phyloP scores from a whole-genome alignment of 2,888 invertebrate species.

The Sminthurinus aureus region DNA sequence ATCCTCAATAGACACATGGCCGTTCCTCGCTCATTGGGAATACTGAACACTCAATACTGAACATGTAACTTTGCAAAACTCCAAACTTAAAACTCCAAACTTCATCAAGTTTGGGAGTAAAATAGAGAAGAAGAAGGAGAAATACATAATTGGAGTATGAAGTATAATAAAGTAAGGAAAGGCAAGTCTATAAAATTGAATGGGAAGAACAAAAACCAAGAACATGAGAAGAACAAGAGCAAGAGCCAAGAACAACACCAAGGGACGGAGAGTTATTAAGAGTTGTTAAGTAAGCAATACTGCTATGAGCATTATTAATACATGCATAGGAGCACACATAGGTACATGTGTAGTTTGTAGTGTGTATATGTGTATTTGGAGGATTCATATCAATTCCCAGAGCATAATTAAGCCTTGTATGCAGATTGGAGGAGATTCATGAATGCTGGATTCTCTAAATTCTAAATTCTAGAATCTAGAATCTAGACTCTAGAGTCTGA shows the following conservation, averaged over 20 bases:
- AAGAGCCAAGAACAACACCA: not conserved
- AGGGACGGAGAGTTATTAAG: not conserved
- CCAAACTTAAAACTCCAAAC: too few species aligned
- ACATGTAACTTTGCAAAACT: too few species aligned
- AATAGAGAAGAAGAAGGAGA: not conserved
- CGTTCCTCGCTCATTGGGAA: too few species aligned
- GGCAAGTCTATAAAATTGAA: not conserved
- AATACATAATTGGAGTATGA: not conserved
- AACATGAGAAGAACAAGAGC: not conserved
- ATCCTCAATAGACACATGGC: too few species aligned
- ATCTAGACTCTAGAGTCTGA: not conserved
- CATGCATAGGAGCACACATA: not conserved
- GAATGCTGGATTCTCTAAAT: not conserved
- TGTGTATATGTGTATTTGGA: not conserved
- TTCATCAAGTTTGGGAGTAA: too few species aligned
- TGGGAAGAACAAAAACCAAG: not conserved
- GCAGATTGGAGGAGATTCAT: not conserved
- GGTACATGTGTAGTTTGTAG: not conserved
- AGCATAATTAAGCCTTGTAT: slow-evolving; percentile 16
- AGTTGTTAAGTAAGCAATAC: not conserved
- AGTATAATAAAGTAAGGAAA: not conserved
- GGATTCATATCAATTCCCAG: not conserved
- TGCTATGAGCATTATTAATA: not conserved
- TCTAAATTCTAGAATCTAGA: not conserved
- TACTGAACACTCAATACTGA: too few species aligned